Conservation (phyloP, 2,113 vertebrate genomes). For the pig (Sus scrofa) region T2T-Sscrofa CM000818.6:49236001-49236500, state of each 20-base stretch:
- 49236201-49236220: not conserved
- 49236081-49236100: not conserved
- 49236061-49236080: not conserved
- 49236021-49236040: not conserved
- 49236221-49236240: not conserved
- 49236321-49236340: not conserved
- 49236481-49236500: not conserved
- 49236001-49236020: not conserved
- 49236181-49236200: constrained; percentile 31
- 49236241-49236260: not conserved
- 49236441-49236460: not conserved
- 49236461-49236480: constrained; percentile 36
- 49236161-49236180: not conserved
- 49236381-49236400: constrained; percentile 17
- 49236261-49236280: not conserved
- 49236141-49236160: fast-evolving
- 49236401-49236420: not conserved
- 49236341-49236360: not conserved
- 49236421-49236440: constrained; percentile 39
- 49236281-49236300: not conserved
- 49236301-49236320: not conserved
- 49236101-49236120: not conserved
- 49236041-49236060: not conserved
- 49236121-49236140: not conserved
- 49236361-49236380: constrained; percentile 33